phyloP scores from a whole-genome alignment of 92 coral and sea anemone genomes.

The Epizoanthus rinbou region DNA sequence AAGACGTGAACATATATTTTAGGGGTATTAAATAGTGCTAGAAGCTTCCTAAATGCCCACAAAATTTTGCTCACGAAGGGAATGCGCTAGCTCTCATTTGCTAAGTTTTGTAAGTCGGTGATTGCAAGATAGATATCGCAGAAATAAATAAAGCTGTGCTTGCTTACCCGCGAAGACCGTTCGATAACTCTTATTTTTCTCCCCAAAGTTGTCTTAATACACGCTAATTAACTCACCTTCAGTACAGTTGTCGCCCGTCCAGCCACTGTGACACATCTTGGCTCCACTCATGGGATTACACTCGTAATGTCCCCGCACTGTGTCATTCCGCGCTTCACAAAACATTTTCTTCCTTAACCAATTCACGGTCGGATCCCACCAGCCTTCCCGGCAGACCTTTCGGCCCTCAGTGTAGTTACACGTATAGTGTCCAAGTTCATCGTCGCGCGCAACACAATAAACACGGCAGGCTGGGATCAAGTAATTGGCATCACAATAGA shows the following conservation, averaged over 20 bases:
- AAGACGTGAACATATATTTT: no score
- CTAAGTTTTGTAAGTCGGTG: no score
- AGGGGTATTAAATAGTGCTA: no score
- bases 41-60: no score
- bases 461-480: conserved; percentile 74
- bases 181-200: no score
- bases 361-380: conserved; percentile 71
- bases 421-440: conserved; percentile 64
- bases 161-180: no score
- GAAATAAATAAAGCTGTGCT: no score
- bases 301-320: conserved; percentile 70
- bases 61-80: no score
- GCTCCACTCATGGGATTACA: conserved; percentile 77
- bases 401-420: conserved; percentile 73
- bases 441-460: conserved; percentile 73
- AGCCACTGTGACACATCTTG: conserved; percentile 64
- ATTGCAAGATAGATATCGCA: no score
- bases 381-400: conserved; percentile 71
- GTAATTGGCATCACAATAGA: conserved; percentile 75
- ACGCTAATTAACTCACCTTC: conserved; percentile 44
- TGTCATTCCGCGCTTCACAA: conserved; percentile 80
- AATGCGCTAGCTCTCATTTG: no score
- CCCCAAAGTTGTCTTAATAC: no score
- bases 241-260: conserved; percentile 83
- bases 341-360: conserved; percentile 67